Percentiles rank a stretch among this genome's conserved stretches.
phyloP scores from a whole-genome alignment of 2,888 invertebrate species.

The Bombyx huttoni region DNA sequence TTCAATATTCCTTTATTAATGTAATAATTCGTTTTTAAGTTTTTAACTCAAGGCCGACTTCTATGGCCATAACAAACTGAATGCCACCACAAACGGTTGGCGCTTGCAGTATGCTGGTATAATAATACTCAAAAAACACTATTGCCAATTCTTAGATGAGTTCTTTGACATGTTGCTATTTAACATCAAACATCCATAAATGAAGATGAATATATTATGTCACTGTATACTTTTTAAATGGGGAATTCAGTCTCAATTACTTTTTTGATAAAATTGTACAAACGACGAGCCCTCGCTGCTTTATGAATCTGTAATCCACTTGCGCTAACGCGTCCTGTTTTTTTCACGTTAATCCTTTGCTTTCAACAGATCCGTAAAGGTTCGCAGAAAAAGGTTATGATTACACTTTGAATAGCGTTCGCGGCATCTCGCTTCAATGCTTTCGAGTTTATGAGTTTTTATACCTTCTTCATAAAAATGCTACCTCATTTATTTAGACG shows the following conservation, averaged over 20 bases:
- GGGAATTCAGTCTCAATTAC: background rate
- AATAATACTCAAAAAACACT: no score
- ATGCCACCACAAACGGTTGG: no score
- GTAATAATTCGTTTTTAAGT: no score
- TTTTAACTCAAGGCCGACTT: no score
- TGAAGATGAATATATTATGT: no score
- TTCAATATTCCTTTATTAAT: no score
- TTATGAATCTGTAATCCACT: constrained; percentile 1
- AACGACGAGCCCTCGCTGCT: background rate
- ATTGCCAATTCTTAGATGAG: no score
- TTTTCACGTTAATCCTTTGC: constrained; percentile 24
- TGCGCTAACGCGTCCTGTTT: constrained; percentile 9
- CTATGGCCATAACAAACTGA: no score
- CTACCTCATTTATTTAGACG: constrained; percentile 10
- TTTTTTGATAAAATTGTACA: background rate
- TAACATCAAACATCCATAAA: no score
- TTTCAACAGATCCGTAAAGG: constrained; percentile 23
- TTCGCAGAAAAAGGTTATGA: constrained; percentile 21
- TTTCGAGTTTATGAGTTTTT: constrained; percentile 16
- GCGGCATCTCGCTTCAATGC: constrained; percentile 13
- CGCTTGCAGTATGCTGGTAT: no score
- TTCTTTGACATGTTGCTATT: no score
- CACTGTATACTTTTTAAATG: no score
- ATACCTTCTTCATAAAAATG: constrained; percentile 11
- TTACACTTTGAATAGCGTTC: constrained; percentile 20